A percentile compares a stretch with the other conserved stretches of the same genome.
Evolutionary conservation across 2,888 invertebrate species (phyloP).

Genomic region (Cabera pusaria): DNA sequence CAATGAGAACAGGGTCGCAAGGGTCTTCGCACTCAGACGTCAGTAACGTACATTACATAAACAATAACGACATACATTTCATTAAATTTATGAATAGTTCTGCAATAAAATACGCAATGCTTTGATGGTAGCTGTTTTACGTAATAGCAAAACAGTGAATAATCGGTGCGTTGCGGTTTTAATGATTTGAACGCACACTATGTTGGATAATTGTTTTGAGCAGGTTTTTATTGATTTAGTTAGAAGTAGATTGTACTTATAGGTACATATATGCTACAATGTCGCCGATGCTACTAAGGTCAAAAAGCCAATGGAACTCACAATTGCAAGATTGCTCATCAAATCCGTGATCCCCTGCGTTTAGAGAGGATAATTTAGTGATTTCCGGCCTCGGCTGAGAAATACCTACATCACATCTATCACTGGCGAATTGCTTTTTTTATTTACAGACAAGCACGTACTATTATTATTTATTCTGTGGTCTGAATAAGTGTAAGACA

Average conservation of each 20-base stretch:
- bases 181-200: too few relatives aligned
- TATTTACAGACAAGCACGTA: too few relatives aligned
- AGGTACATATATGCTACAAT: too few relatives aligned
- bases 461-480: too few relatives aligned
- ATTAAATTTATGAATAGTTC: neutral
- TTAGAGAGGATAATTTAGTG: constrained; percentile 32
- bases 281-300: neutral
- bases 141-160: too few relatives aligned
- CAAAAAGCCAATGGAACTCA: constrained; percentile 17
- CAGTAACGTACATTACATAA: constrained; percentile 10
- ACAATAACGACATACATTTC: constrained; percentile 8
- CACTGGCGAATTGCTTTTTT: too few relatives aligned
- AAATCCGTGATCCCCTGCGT: constrained; percentile 31
- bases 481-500: too few relatives aligned
- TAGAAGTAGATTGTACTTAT: too few relatives aligned
- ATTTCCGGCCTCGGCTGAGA: constrained; percentile 20
- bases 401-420: neutral
- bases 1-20: constrained; percentile 15
- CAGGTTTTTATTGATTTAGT: too few relatives aligned
- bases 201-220: too few relatives aligned
- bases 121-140: neutral
- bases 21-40: constrained; percentile 13
- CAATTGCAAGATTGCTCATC: constrained; percentile 48
- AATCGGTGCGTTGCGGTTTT: too few relatives aligned
- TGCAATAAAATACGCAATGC: neutral